These are phyloP conservation scores for Cosmopolites sordidus DNA, from an alignment of 2,888 invertebrate species.

Conservation along the genomic window DNA sequence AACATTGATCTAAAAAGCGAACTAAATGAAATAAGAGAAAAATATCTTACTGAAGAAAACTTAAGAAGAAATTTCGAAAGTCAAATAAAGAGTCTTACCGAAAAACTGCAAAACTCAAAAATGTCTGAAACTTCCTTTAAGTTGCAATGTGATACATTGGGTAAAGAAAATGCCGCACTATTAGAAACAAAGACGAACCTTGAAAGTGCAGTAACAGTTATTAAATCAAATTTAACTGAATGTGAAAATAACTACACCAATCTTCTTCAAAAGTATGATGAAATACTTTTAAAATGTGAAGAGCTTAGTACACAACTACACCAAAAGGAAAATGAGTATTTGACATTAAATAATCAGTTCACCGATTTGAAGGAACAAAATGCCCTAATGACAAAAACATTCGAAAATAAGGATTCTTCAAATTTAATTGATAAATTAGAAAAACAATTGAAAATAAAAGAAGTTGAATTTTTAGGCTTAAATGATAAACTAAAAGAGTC, in stretches of 20 bases:
- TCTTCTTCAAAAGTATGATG: slow-evolving; percentile 33
- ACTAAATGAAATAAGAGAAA: slow-evolving; percentile 38
- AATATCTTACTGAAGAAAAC: slow-evolving; percentile 37
- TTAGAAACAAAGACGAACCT: slow-evolving; percentile 34
- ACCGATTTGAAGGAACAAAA: slow-evolving; percentile 18
- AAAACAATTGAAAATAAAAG: slow-evolving; percentile 6
- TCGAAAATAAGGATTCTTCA: background rate
- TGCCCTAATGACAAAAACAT: slow-evolving; percentile 3
- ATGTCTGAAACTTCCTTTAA: slow-evolving; percentile 44
- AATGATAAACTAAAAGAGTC: slow-evolving; percentile 19
- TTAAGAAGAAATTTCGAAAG: slow-evolving; percentile 32
- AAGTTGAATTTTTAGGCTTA: slow-evolving; percentile 22
- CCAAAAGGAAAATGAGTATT: slow-evolving; percentile 17
- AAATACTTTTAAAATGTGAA: slow-evolving; percentile 17
- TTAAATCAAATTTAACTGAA: slow-evolving; percentile 21
- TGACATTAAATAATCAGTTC: slow-evolving; percentile 2
- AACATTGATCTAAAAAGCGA: slow-evolving; percentile 36
- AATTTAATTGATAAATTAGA: background rate
- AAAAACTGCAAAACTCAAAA: slow-evolving; percentile 46
- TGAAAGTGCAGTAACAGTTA: slow-evolving; percentile 21
- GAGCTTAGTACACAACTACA: slow-evolving; percentile 19
- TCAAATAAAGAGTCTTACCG: slow-evolving; percentile 38
- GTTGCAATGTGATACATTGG: slow-evolving; percentile 39
- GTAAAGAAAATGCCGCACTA: slow-evolving; percentile 36
- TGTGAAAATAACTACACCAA: slow-evolving; percentile 31